Conservation (phyloP, 92 coral and sea anemone genomes). For the Paramuricea clavata region DNA sequence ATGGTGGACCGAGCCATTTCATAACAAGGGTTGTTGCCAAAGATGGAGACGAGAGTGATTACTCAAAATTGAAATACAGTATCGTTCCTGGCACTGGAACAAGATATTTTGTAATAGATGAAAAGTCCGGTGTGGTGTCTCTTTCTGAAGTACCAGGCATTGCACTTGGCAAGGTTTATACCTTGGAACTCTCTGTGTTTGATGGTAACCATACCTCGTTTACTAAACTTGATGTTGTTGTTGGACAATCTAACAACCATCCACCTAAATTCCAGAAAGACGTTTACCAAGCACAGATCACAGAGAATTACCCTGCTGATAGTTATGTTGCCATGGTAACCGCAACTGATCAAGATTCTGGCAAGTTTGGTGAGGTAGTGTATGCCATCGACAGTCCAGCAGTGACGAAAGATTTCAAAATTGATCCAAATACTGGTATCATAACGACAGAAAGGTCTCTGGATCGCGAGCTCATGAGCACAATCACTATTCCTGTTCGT, state of each 20-base stretch:
- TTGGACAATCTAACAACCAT: conserved; percentile 94
- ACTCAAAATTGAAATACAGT: conserved; percentile 72
- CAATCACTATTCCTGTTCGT: conserved; percentile 73
- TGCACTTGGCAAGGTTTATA: conserved; percentile 85
- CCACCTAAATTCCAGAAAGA: conserved; percentile 85
- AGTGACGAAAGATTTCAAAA: conserved; percentile 83
- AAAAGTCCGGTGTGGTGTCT: conserved; percentile 89
- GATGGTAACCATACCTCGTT: conserved; percentile 78
- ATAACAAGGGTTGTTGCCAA: conserved; percentile 93
- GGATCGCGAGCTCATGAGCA: conserved; percentile 90
- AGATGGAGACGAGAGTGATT: conserved; percentile 91
- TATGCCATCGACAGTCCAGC: conserved; percentile 88
- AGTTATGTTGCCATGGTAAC: conserved; percentile 96
- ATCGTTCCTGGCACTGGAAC: conserved; percentile 79
- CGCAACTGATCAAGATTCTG: conserved; percentile 95
- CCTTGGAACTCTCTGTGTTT: conserved; percentile 77
- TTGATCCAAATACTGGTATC: conserved; percentile 92
- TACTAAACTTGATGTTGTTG: conserved; percentile 84
- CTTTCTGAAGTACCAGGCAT: conserved; percentile 82
- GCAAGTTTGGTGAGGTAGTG: conserved; percentile 77
- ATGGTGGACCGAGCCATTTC: conserved; percentile 95
- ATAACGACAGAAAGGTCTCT: conserved; percentile 86
- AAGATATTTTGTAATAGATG: conserved; percentile 76
- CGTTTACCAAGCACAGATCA: conserved; percentile 77
- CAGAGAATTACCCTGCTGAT: conserved; percentile 91